These are phyloP conservation scores for Coreius guichenoti DNA, from an alignment of 2,797 vertebrate species.

Conservation along the genomic window DNA sequence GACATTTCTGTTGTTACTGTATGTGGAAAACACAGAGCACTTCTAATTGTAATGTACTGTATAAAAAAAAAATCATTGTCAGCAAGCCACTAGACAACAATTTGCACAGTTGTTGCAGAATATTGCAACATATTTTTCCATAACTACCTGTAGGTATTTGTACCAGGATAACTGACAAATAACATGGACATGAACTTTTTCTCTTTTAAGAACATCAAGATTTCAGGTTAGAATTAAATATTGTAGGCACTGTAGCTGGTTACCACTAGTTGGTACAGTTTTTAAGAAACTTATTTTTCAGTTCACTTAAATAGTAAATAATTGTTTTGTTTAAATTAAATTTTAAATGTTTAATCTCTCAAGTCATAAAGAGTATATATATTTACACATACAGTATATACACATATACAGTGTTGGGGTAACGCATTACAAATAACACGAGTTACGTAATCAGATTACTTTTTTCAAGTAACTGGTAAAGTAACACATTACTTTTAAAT, in stretches of 20 bases:
- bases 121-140: constrained; percentile 47
- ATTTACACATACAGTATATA: too few species aligned
- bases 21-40: constrained; percentile 2
- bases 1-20: neutral
- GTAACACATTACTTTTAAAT: too few species aligned
- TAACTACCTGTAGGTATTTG: neutral
- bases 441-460: too few species aligned
- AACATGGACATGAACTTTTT: constrained; percentile 6
- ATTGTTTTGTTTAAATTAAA: neutral
- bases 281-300: neutral
- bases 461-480: too few species aligned
- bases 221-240: neutral
- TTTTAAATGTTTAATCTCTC: too few species aligned
- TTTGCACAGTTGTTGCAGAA: constrained; percentile 41
- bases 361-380: neutral
- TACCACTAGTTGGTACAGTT: neutral
- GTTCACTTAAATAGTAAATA: neutral
- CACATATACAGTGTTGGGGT: neutral
- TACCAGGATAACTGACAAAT: constrained; percentile 20
- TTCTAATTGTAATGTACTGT: constrained; percentile 5
- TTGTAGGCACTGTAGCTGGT: neutral
- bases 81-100: constrained; percentile 14
- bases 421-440: neutral
- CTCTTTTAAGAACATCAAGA: neutral
- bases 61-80: constrained; percentile 8